A percentile compares a stretch with the other conserved stretches of the same genome.
phyloP scores from a whole-genome alignment of 1,140 invertebrate genomes.

The Drosophila micromelanica region DNA sequence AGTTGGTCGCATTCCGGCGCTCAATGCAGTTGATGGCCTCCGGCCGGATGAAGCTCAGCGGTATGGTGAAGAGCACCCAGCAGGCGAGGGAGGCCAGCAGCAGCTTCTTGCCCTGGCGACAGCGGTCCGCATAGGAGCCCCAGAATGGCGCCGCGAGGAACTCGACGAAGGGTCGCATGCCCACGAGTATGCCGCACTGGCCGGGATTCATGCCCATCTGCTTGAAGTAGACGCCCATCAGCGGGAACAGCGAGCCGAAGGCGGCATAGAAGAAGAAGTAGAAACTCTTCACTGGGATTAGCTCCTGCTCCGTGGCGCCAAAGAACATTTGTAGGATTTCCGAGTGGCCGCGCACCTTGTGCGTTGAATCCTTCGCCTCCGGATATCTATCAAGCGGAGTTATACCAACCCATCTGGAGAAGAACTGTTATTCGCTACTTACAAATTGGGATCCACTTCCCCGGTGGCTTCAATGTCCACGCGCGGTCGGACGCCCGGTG shows the following conservation, averaged over 20 bases:
- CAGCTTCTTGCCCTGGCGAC: constrained; percentile 94
- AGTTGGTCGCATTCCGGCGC: constrained; percentile 88
- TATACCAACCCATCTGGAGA: too few relatives aligned
- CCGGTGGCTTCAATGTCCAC: constrained; percentile 90
- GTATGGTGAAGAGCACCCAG: constrained; percentile 98
- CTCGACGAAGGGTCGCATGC: constrained; percentile 97
- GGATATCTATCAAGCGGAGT: too few relatives aligned
- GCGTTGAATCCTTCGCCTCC: constrained; percentile 93
- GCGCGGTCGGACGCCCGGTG: constrained; percentile 85
- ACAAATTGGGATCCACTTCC: constrained; percentile 90
- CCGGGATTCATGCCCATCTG: constrained; percentile 99
- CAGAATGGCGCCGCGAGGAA: constrained; percentile 99
- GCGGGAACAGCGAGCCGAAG: constrained; percentile 98
- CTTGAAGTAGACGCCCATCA: constrained; percentile 99
- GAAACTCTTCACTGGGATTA: constrained; percentile 97
- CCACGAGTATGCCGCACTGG: constrained; percentile 96
- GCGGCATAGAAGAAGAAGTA: constrained; percentile 99
- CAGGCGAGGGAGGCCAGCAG: constrained; percentile 95
- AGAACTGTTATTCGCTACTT: constrained; percentile 61
- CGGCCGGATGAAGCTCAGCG: constrained; percentile 97
- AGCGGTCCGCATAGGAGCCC: constrained; percentile 97
- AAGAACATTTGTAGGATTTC: constrained; percentile 94
- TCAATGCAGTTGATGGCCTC: constrained; percentile 94
- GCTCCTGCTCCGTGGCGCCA: constrained; percentile 92
- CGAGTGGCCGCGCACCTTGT: constrained; percentile 93